phyloP scores from a whole-genome alignment of 2,888 invertebrate genomes.

The Lucinisca nassula region DNA sequence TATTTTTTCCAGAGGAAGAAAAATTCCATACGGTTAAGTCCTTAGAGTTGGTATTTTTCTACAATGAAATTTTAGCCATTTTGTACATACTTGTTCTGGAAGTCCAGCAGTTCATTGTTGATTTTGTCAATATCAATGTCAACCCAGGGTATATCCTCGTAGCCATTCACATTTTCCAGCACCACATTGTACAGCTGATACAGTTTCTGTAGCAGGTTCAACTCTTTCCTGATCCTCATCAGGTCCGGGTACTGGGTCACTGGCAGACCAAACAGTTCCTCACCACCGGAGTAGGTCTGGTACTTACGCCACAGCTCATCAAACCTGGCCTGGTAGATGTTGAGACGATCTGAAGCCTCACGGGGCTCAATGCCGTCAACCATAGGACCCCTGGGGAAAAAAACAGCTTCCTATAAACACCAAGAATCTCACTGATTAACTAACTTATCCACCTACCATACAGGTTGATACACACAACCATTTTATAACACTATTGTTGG shows the following conservation, averaged over 20 bases:
- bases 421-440: too few species aligned
- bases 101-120: constrained; percentile 98
- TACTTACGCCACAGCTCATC: constrained; percentile 98
- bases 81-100: constrained; percentile 93
- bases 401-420: too few species aligned
- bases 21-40: too few species aligned
- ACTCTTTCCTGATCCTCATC: constrained; percentile 96
- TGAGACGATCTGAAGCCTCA: constrained; percentile 97
- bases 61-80: too few species aligned
- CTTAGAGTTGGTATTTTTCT: too few species aligned
- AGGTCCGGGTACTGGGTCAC: constrained; percentile 98
- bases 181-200: constrained; percentile 99
- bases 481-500: too few species aligned
- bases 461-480: too few species aligned
- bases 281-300: constrained; percentile 97
- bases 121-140: constrained; percentile 99
- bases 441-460: too few species aligned
- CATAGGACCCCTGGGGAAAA: constrained; percentile 94
- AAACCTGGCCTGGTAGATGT: constrained; percentile 93
- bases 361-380: constrained; percentile 96
- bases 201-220: constrained; percentile 98
- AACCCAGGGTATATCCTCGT: constrained; percentile 98
- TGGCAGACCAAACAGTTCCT: constrained; percentile 97
- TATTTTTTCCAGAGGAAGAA: too few species aligned
- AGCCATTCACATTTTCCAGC: constrained; percentile 97